Evolutionary conservation across 2,113 vertebrate species (phyloP).

Genomic region (Meriones unguiculatus): DNA sequence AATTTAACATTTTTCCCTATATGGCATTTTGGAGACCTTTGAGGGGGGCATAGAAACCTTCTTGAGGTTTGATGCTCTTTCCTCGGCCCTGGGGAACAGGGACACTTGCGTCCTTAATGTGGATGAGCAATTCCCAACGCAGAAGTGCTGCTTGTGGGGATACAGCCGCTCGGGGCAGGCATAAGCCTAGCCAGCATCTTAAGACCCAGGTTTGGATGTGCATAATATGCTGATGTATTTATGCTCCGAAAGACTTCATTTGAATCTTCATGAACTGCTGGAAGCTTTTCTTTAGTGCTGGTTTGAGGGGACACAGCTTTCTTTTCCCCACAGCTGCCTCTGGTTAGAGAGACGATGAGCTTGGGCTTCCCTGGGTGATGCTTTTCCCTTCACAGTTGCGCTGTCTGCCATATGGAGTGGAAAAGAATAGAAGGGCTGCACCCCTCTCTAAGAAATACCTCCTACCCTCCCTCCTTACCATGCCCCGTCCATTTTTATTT

Average conservation of each 20-base stretch:
- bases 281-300: not conserved
- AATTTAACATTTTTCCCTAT: not conserved
- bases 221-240: not conserved
- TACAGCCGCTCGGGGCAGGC: not conserved
- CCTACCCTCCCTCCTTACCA: not conserved
- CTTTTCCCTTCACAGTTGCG: not conserved
- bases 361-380: not conserved
- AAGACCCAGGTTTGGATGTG: not conserved
- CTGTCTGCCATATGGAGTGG: not conserved
- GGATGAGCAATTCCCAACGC: not conserved
- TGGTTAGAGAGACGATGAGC: not conserved
- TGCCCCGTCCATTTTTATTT: not conserved
- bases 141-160: not conserved
- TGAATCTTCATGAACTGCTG: slow-evolving; percentile 3
- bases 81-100: not conserved
- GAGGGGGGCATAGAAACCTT: not conserved
- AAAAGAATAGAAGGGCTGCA: not conserved
- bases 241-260: not conserved
- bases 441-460: not conserved
- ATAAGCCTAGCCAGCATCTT: not conserved
- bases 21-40: not conserved
- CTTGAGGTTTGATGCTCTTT: not conserved
- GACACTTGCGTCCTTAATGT: not conserved
- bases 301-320: not conserved
- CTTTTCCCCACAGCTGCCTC: not conserved